These are phyloP conservation scores for Delia radicum DNA, from an alignment of 1,140 invertebrate species.

Conservation along the genomic window DNA sequence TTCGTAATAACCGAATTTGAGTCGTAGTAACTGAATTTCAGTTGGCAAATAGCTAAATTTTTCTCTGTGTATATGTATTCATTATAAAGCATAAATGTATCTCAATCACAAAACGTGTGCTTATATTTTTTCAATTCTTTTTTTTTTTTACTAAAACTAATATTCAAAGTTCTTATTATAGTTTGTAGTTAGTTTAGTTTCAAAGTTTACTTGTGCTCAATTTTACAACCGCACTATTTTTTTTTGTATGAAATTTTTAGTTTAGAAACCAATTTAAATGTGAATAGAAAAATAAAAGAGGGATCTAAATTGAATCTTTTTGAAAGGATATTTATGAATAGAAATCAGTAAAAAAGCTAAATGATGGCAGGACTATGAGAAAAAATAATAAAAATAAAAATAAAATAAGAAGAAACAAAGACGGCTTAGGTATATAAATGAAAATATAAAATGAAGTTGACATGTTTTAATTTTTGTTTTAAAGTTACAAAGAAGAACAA, in stretches of 20 bases:
- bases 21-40: too few relatives aligned
- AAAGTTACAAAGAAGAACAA: not conserved
- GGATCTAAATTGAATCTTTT: conserved; percentile 2
- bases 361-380: not conserved
- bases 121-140: not conserved
- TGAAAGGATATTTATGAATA: conserved; percentile 2
- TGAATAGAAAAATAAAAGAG: not conserved
- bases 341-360: not conserved
- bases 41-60: not conserved
- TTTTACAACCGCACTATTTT: not conserved
- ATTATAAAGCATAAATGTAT: too few relatives aligned
- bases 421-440: not conserved
- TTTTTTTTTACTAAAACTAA: not conserved
- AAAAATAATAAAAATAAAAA: not conserved
- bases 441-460: not conserved
- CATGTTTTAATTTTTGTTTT: not conserved
- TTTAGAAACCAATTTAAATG: not conserved
- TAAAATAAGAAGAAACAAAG: not conserved
- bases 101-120: not conserved
- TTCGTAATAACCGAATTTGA: too few relatives aligned
- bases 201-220: not conserved
- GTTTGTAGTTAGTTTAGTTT: not conserved
- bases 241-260: not conserved
- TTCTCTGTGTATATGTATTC: too few relatives aligned
- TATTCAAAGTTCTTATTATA: not conserved